Conservation (phyloP, 1,140 invertebrate genomes). For the Aphaenogaster rudis region DNA sequence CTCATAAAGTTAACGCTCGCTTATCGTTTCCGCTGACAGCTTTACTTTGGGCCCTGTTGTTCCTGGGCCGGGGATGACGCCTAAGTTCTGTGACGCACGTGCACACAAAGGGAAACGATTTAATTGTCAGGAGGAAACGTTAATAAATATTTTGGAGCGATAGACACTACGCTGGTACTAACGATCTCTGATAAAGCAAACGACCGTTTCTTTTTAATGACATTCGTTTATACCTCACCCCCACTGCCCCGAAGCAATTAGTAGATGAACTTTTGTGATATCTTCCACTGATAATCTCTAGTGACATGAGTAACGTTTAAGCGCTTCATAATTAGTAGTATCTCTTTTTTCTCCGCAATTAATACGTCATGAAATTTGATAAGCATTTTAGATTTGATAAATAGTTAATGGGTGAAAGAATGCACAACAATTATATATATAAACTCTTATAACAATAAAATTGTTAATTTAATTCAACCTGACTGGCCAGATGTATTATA, state of each 20-base stretch:
- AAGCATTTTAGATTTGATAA: not conserved
- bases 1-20: slow-evolving; percentile 58
- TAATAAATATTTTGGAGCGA: slow-evolving; percentile 51
- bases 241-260: slow-evolving; percentile 65
- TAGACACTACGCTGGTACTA: slow-evolving; percentile 42
- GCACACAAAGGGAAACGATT: slow-evolving; percentile 54
- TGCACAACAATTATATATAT: not conserved
- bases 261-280: slow-evolving; percentile 50
- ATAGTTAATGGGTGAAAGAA: not conserved
- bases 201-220: slow-evolving; percentile 65
- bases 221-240: slow-evolving; percentile 51
- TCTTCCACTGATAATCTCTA: slow-evolving; percentile 47
- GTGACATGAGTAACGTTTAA: not conserved
- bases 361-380: not conserved
- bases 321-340: not conserved
- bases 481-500: too few species aligned
- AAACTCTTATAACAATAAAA: not conserved
- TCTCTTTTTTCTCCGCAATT: not conserved
- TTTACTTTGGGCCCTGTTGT: slow-evolving; percentile 60
- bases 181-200: slow-evolving; percentile 70
- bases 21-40: slow-evolving; percentile 67
- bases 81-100: not conserved
- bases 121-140: slow-evolving; percentile 62
- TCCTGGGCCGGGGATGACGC: slow-evolving; percentile 1
- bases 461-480: not conserved